phyloP scores from a whole-genome alignment of 2,888 invertebrate species.

The Acanthosepion pharaonis region DNA sequence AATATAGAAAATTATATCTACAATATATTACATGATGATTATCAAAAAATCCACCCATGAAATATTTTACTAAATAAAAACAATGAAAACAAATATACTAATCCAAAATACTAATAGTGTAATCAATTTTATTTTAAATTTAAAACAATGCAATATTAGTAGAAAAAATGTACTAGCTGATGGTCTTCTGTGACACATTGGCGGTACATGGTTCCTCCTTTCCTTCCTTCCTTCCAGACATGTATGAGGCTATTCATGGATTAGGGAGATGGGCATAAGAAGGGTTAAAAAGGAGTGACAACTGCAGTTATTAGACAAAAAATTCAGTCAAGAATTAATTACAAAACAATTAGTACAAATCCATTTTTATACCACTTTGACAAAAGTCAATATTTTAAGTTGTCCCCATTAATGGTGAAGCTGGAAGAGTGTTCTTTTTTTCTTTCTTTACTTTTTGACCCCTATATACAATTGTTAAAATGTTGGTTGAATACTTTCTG shows the following conservation, averaged over 20 bases:
- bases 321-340: not conserved
- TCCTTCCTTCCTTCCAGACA: not conserved
- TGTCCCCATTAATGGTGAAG: not conserved
- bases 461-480: not conserved
- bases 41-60: not conserved
- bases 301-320: too few species aligned
- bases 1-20: not conserved
- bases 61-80: not conserved
- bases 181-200: not conserved
- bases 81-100: not conserved
- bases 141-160: not conserved
- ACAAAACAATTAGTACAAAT: constrained; percentile 13
- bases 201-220: not conserved
- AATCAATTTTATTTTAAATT: not conserved
- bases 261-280: not conserved
- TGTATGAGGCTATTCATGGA: not conserved
- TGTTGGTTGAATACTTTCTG: not conserved
- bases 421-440: not conserved
- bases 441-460: too few species aligned
- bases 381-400: not conserved
- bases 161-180: not conserved
- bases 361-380: not conserved
- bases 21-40: not conserved
- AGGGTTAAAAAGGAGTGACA: not conserved
- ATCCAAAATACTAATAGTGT: not conserved